Percentiles rank a stretch among this genome's conserved stretches.
Evolutionary conservation across 2,888 invertebrate genomes (phyloP).

Genomic region (Catocala sponsa): DNA sequence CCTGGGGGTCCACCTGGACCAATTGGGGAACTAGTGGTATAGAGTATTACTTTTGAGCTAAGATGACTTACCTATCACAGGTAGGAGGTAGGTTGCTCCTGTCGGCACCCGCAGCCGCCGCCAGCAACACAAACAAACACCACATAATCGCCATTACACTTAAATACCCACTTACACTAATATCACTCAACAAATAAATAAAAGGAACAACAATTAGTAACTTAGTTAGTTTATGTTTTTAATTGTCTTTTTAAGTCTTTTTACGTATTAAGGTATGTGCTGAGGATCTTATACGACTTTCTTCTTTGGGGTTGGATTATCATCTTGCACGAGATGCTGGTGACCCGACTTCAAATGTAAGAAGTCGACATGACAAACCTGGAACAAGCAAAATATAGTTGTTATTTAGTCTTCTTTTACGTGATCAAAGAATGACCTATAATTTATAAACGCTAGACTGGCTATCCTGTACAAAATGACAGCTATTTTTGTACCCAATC

Average conservation of each 20-base stretch:
- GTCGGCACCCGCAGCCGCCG: constrained; percentile 70
- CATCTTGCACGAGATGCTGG: constrained; percentile 74
- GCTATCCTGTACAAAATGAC: too few relatives aligned
- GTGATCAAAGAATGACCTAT: too few relatives aligned
- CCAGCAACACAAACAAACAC: constrained; percentile 66
- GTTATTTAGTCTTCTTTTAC: too few relatives aligned
- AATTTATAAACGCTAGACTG: too few relatives aligned
- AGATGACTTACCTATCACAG: constrained; percentile 84
- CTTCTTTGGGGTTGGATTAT: constrained; percentile 69
- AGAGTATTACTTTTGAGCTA: too few relatives aligned
- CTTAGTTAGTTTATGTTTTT: constrained; percentile 42
- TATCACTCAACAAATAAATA: constrained; percentile 74
- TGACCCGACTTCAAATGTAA: constrained; percentile 41
- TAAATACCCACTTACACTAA: constrained; percentile 70
- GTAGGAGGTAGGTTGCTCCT: constrained; percentile 82
- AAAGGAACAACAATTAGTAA: constrained; percentile 60
- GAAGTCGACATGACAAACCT: constrained; percentile 63
- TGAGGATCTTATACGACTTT: constrained; percentile 74
- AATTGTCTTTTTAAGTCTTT: constrained; percentile 33
- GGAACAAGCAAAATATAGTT: constrained; percentile 61
- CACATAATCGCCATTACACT: constrained; percentile 64
- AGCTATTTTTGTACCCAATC: too few relatives aligned
- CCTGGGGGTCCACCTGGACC: too few relatives aligned
- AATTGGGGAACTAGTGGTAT: too few relatives aligned
- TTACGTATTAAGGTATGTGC: constrained; percentile 80